Evolutionary conservation across 2,888 invertebrate species (phyloP).

Genomic region (Aphodius granarius): DNA sequence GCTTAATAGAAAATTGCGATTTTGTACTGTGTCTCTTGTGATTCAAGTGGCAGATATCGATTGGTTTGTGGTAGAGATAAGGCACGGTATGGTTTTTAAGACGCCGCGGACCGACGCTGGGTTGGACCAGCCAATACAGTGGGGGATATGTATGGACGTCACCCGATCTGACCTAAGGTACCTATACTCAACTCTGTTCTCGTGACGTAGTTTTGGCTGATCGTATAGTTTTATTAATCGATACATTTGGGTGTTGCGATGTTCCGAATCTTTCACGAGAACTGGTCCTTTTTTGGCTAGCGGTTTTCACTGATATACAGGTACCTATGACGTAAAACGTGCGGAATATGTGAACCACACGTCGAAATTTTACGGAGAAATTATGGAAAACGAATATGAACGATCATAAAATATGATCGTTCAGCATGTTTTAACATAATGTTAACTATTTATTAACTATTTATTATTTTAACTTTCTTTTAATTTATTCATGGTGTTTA

Average conservation of each 20-base stretch:
- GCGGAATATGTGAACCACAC: neutral
- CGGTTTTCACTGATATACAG: neutral
- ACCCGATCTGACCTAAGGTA: neutral
- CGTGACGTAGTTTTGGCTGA: neutral
- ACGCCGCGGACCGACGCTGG: constrained; percentile 26
- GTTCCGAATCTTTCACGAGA: too few species aligned
- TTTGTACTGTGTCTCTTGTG: neutral
- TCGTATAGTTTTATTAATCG: too few species aligned
- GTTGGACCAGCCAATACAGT: neutral
- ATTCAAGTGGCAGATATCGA: neutral
- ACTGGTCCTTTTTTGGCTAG: too few species aligned
- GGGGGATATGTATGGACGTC: neutral
- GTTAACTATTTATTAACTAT: too few species aligned
- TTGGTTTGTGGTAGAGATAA: neutral
- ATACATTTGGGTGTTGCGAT: too few species aligned
- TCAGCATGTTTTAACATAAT: too few species aligned
- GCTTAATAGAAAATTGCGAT: neutral
- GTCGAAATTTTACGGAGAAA: neutral
- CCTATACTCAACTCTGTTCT: neutral
- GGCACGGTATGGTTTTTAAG: constrained; percentile 30
- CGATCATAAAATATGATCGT: too few species aligned
- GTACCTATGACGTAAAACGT: neutral
- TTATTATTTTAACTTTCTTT: too few species aligned
- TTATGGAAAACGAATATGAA: too few species aligned
- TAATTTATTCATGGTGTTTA: too few species aligned